phyloP scores from a whole-genome alignment of 2,797 vertebrate species.

The Spizella passerina region DNA sequence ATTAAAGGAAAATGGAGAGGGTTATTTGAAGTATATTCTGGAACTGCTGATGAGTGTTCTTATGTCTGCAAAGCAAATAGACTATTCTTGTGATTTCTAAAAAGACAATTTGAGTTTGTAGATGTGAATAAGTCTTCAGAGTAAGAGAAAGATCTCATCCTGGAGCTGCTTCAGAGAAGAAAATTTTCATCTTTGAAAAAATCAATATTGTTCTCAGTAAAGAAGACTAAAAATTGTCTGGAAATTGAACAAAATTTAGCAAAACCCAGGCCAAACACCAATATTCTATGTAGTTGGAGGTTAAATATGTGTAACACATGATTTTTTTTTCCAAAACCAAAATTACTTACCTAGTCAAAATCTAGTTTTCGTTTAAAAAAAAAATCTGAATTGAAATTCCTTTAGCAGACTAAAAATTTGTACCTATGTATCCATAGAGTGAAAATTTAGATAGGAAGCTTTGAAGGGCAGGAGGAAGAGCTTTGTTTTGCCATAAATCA shows the following conservation, averaged over 20 bases:
- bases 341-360: neutral
- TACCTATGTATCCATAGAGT: rapidly evolving
- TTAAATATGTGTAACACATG: neutral
- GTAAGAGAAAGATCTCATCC: neutral
- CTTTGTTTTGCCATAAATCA: neutral
- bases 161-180: neutral
- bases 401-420: neutral
- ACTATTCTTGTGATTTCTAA: neutral
- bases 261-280: neutral
- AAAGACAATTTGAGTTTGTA: neutral
- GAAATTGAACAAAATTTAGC: neutral
- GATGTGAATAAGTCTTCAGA: neutral
- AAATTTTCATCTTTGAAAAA: neutral
- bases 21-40: neutral
- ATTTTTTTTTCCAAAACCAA: rapidly evolving
- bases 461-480: neutral
- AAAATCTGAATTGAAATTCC: neutral
- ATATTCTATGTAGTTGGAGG: neutral
- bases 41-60: neutral
- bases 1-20: neutral
- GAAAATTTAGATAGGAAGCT: neutral
- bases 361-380: neutral
- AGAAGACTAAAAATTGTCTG: neutral
- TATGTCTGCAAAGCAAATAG: neutral
- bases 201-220: neutral